Evolutionary conservation across 2,888 invertebrate genomes (phyloP).

Genomic region (Piscicola geometra): DNA sequence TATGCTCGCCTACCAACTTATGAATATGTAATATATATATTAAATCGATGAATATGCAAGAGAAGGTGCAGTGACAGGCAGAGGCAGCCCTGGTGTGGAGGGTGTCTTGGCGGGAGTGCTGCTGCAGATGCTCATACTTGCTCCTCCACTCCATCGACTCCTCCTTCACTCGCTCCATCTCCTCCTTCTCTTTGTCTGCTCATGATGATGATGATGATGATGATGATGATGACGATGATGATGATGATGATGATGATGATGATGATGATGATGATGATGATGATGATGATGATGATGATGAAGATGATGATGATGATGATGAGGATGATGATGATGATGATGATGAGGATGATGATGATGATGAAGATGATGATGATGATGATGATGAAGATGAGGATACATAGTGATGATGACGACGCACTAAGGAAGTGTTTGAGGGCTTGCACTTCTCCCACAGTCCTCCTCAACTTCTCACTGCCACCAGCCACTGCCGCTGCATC

Average conservation of each 20-base stretch:
- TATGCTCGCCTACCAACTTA: too few relatives aligned
- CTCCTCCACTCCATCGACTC: background rate
- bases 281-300: background rate
- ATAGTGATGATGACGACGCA: background rate
- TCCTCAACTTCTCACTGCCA: background rate
- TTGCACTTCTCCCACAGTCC: background rate
- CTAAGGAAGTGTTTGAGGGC: background rate
- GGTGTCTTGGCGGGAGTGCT: background rate
- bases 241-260: constrained; percentile 6
- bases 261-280: background rate
- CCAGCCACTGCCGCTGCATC: background rate
- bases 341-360: too few relatives aligned
- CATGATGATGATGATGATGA: too few relatives aligned
- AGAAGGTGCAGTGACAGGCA: background rate
- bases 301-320: too few relatives aligned
- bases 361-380: too few relatives aligned
- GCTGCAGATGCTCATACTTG: background rate
- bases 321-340: too few relatives aligned
- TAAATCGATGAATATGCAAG: too few relatives aligned
- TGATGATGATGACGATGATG: too few relatives aligned
- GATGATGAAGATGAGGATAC: too few relatives aligned
- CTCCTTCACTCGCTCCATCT: background rate
- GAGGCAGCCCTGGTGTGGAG: background rate
- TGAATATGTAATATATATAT: too few relatives aligned
- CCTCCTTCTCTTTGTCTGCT: background rate